These are phyloP conservation scores for Acanthornis magna DNA, from an alignment of 2,797 vertebrate species.

Conservation along the genomic window DNA sequence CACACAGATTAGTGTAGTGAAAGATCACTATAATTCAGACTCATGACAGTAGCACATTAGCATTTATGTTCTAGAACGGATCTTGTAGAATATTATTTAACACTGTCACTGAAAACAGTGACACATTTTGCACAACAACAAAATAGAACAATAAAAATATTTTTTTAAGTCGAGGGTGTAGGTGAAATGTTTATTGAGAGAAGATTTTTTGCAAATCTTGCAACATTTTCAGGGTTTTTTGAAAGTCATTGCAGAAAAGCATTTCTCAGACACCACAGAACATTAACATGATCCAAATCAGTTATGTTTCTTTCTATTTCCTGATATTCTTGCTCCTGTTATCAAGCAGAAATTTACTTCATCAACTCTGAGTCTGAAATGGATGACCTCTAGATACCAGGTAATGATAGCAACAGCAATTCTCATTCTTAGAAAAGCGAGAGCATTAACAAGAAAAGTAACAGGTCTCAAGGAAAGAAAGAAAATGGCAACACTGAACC, in stretches of 20 bases:
- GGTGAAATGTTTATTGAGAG: background rate
- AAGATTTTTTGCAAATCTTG: background rate
- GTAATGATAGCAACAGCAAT: background rate
- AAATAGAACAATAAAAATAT: background rate
- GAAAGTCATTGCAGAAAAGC: background rate
- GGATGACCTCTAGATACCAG: background rate
- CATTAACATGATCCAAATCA: background rate
- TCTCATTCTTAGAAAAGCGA: background rate
- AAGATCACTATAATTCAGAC: background rate
- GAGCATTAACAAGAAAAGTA: background rate
- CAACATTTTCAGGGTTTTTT: background rate
- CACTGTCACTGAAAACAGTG: background rate
- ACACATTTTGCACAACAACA: background rate
- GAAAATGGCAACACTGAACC: background rate
- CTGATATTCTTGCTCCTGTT: background rate
- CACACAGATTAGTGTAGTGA: background rate
- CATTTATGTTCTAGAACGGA: background rate
- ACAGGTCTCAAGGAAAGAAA: background rate
- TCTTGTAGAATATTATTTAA: background rate
- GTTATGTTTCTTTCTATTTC: background rate
- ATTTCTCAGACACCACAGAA: background rate
- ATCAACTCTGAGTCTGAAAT: background rate
- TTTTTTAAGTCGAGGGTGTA: background rate
- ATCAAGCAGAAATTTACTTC: constrained; percentile 11
- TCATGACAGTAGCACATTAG: background rate